Percentiles rank a stretch among this genome's conserved stretches.
These are phyloP conservation scores for Cryptoblepharus egeriae DNA, from an alignment of 2,797 vertebrate species.

Conservation along the genomic window DNA sequence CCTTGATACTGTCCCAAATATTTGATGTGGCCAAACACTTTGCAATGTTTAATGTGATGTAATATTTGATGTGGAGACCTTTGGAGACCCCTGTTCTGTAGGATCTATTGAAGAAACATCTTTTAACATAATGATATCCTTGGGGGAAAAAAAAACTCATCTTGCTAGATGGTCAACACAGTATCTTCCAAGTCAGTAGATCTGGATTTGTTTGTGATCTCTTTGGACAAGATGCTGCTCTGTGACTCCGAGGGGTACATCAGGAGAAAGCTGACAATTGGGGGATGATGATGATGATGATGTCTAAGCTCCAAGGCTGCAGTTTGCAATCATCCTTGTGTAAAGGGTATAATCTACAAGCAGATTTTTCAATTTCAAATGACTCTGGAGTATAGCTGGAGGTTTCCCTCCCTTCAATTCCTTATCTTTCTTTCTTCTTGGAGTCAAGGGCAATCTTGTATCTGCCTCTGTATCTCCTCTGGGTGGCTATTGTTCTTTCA, in stretches of 20 bases:
- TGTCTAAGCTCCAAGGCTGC: background rate
- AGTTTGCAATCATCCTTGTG: constrained; percentile 1
- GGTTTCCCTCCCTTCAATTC: constrained; percentile 26
- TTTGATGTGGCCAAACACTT: too few relatives aligned
- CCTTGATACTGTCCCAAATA: too few relatives aligned
- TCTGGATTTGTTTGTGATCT: too few relatives aligned
- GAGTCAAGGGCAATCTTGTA: constrained; percentile 42
- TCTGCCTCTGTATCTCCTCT: constrained; percentile 53
- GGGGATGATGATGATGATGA: background rate
- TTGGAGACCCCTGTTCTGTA: too few relatives aligned
- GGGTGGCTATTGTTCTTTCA: constrained; percentile 49
- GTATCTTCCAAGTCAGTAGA: background rate
- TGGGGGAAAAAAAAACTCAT: background rate
- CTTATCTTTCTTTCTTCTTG: constrained; percentile 12
- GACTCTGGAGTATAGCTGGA: background rate
- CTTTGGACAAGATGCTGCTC: too few relatives aligned
- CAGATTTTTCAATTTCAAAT: constrained; percentile 17
- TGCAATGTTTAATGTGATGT: too few relatives aligned
- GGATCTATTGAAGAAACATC: background rate
- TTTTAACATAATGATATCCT: background rate
- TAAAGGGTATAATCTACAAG: background rate
- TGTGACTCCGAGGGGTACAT: background rate
- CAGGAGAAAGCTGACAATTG: background rate
- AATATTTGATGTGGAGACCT: too few relatives aligned
- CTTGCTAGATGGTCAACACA: background rate